A percentile compares a stretch with the other conserved stretches of the same genome.
Evolutionary conservation across 1,140 invertebrate species (phyloP).

Genomic region (Meteorus sp.): DNA sequence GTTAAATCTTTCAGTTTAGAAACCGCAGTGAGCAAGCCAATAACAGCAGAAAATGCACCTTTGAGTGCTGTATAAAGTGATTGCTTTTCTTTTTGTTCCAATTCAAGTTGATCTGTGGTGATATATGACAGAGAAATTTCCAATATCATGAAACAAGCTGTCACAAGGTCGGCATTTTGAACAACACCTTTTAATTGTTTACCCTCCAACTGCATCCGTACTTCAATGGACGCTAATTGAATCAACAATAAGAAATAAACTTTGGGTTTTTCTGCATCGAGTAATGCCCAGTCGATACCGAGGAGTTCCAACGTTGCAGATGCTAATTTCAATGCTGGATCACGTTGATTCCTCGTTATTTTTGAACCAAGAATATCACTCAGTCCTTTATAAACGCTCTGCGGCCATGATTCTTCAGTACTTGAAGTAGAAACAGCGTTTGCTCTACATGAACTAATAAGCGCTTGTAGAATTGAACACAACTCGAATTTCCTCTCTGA

Average conservation of each 20-base stretch:
- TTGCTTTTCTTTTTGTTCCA: constrained; percentile 88
- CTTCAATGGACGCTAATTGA: constrained; percentile 87
- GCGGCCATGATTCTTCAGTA: constrained; percentile 74
- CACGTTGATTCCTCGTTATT: constrained; percentile 82
- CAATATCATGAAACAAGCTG: constrained; percentile 81
- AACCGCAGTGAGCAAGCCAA: constrained; percentile 73
- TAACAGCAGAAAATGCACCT: constrained; percentile 82
- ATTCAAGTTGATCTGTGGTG: constrained; percentile 75
- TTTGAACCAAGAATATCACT: constrained; percentile 83
- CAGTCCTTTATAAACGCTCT: constrained; percentile 75
- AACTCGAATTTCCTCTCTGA: constrained; percentile 86
- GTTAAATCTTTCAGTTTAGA: constrained; percentile 71
- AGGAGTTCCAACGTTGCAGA: constrained; percentile 77
- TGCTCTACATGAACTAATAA: constrained; percentile 73
- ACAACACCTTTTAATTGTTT: constrained; percentile 78
- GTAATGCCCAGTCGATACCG: constrained; percentile 82
- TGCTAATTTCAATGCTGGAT: constrained; percentile 82
- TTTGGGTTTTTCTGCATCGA: constrained; percentile 76
- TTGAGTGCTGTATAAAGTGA: constrained; percentile 88
- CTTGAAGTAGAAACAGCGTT: constrained; percentile 64
- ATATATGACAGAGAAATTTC: constrained; percentile 82
- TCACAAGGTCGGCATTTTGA: constrained; percentile 74
- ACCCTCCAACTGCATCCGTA: constrained; percentile 89
- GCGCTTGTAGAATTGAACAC: constrained; percentile 72
- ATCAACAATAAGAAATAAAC: constrained; percentile 82